phyloP scores from a whole-genome alignment of 2,888 invertebrate species.

The Ochropacha duplaris region DNA sequence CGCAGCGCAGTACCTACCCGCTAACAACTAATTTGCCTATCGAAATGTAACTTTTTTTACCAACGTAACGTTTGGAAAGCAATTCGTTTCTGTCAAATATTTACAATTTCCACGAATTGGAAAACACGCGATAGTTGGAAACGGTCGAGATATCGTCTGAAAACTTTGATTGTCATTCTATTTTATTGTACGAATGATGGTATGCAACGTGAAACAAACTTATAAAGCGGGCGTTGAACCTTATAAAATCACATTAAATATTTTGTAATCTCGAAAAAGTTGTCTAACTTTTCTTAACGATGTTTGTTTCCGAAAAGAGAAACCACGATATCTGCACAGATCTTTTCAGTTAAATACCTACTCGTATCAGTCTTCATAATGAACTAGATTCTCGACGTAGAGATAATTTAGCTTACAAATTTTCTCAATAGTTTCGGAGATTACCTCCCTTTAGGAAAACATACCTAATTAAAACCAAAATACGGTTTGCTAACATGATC shows the following conservation, averaged over 20 bases:
- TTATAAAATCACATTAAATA: not conserved
- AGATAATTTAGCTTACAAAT: no score
- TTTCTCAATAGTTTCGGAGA: no score
- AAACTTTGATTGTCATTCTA: slow-evolving; percentile 45
- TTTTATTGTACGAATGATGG: slow-evolving; percentile 29
- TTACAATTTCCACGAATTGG: slow-evolving; percentile 9
- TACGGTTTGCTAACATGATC: no score
- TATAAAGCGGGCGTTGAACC: not conserved
- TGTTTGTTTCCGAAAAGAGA: not conserved
- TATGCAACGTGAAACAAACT: not conserved
- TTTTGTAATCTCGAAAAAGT: not conserved
- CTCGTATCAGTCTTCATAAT: no score
- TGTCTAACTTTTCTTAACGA: no score
- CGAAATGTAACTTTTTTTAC: slow-evolving; percentile 6
- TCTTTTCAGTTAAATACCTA: no score
- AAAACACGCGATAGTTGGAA: slow-evolving; percentile 45
- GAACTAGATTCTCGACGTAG: no score
- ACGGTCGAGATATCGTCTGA: slow-evolving; percentile 39
- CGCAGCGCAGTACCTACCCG: no score
- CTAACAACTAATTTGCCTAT: slow-evolving; percentile 10
- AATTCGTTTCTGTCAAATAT: slow-evolving; percentile 51
- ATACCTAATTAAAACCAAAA: no score
- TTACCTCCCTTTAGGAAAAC: no score
- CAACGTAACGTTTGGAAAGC: slow-evolving; percentile 32
- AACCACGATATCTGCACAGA: no score